Base-by-base conservation (phyloP, 2,113 vertebrate species). In the Sander vitreus region DNA sequence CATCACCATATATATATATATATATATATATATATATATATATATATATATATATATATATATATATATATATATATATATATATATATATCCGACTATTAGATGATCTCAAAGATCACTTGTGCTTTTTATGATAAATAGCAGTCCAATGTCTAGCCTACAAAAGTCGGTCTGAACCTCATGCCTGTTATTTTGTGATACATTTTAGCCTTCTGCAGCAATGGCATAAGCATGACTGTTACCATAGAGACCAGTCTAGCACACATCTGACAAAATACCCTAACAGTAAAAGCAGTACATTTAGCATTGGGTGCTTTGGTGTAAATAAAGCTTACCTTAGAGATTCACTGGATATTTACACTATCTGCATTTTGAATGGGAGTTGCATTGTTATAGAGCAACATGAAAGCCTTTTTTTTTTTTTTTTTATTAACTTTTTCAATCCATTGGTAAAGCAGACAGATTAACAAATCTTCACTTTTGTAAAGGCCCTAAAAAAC, bases 331-430 rank as follows among this genome's bases (percentile, higher is more conserved):
- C 16, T 67, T 55, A 50, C 51, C 27, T 23, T 8, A 25, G 9
- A 58, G 16, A 71, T 0, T 62, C 18, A 0, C 18, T 18, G 10
- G 12, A 47, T 68, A 68, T 70, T 0, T 2, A 23, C 19, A 68
- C 16, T 8, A 39, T 68, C 14, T 76, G 58, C 45, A 69, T 82
- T 60, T 71, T 67, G 18, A 64, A 60, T 15, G 47, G 3, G n/a
- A 55, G 9, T 30, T 9, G 5, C 23, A 16, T 51, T 71, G 23
- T 55, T 58, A 45, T 0, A 14, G 23, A 73, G 23, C 57, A 45
- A 45, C 23, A 43, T 7, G 6, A 19, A 65, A 64, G 19, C 36
- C 5, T 36, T 23, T 64, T 15, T 39, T 25, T 39, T 39, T 39
- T 39, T 39, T 33, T 6, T n/a, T n/a, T n/a, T n/a, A n/a, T n/a